These are phyloP conservation scores for Todus mexicanus DNA, from an alignment of 2,797 vertebrate genomes.

Conservation along the genomic window DNA sequence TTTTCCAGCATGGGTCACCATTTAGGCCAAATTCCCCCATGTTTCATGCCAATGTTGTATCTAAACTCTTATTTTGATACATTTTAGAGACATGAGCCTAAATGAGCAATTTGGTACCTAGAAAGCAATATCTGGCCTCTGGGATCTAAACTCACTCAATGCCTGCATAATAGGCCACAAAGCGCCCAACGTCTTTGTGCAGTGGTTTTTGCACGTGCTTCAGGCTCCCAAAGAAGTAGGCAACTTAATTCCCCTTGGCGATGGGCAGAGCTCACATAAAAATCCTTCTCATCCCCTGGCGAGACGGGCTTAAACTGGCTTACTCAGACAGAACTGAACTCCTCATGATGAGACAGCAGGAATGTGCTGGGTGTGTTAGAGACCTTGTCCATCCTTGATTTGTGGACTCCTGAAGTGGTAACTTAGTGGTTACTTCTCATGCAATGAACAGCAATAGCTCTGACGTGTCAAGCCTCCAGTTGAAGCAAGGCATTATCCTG, in stretches of 20 bases:
- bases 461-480: neutral
- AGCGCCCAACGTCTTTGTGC: accelerated
- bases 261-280: neutral
- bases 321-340: neutral
- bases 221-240: neutral
- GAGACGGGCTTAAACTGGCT: neutral
- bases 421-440: neutral
- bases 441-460: neutral
- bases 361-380: neutral
- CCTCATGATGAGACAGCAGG: neutral
- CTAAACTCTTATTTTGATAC: neutral
- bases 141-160: neutral
- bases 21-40: neutral
- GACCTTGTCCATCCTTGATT: neutral
- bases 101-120: neutral
- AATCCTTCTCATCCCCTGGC: neutral
- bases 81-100: neutral
- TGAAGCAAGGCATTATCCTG: neutral
- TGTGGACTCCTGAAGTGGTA: neutral
- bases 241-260: neutral
- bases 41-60: neutral
- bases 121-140: neutral
- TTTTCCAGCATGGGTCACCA: neutral
- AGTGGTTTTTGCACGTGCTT: neutral
- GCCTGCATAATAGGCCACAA: neutral